phyloP scores from a whole-genome alignment of 2,888 invertebrate genomes.

The Synergus itoensis region DNA sequence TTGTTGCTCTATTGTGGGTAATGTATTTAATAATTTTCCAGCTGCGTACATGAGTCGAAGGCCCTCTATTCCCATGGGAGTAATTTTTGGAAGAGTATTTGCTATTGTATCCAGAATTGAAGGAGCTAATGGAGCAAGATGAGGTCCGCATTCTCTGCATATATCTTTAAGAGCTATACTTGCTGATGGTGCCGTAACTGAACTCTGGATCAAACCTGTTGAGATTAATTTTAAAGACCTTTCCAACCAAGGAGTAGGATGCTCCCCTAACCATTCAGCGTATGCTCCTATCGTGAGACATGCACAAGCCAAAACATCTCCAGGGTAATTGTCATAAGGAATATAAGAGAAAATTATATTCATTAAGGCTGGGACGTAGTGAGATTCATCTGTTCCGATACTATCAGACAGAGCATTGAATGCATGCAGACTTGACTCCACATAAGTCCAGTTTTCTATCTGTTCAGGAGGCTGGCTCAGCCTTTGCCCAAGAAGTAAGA shows the following conservation, averaged over 20 bases:
- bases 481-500: conserved; percentile 85
- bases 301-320: conserved; percentile 71
- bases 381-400: conserved; percentile 74
- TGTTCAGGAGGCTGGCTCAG: conserved; percentile 80
- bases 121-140: conserved; percentile 87
- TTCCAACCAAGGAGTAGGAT: conserved; percentile 83
- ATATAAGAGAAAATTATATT: conserved; percentile 71
- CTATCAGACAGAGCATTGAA: conserved; percentile 80
- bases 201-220: conserved; percentile 82
- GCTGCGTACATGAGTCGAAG: conserved; percentile 88
- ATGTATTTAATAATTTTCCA: conserved; percentile 85
- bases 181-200: conserved; percentile 87
- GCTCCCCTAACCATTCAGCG: conserved; percentile 90
- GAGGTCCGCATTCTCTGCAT: conserved; percentile 88
- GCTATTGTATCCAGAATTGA: conserved; percentile 85
- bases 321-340: conserved; percentile 71
- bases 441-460: conserved; percentile 80
- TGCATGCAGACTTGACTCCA: conserved; percentile 79
- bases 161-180: conserved; percentile 94
- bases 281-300: conserved; percentile 83
- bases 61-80: conserved; percentile 84
- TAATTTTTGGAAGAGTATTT: conserved; percentile 80
- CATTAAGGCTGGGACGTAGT: conserved; percentile 79
- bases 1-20: conserved; percentile 82
- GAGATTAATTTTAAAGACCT: conserved; percentile 85